These are phyloP conservation scores for Oceanodroma leucorhoa DNA, from an alignment of 2,797 vertebrate genomes.

Conservation along the genomic window DNA sequence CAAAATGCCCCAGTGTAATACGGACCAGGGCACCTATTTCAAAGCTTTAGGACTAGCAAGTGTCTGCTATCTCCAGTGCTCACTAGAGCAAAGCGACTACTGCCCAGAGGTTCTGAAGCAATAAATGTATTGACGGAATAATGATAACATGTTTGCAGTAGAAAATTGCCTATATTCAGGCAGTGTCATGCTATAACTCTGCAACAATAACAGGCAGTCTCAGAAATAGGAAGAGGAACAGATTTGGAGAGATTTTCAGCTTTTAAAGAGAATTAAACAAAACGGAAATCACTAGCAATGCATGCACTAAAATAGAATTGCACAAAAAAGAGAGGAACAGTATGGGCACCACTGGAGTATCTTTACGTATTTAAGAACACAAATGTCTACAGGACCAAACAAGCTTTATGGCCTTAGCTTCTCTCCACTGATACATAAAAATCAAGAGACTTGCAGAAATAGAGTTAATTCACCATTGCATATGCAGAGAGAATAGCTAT, in stretches of 20 bases:
- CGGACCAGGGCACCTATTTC: neutral
- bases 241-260: conserved; percentile 19
- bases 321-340: neutral
- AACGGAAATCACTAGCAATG: neutral
- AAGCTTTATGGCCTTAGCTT: conserved; percentile 15
- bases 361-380: neutral
- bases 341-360: neutral
- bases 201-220: conserved; percentile 32
- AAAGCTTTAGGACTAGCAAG: neutral
- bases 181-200: conserved; percentile 39
- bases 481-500: conserved; percentile 33
- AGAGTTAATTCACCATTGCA: conserved; percentile 37
- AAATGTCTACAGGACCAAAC: conserved; percentile 1
- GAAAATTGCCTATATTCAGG: conserved; percentile 52
- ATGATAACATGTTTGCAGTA: conserved; percentile 45
- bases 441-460: neutral
- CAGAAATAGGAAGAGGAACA: conserved; percentile 10
- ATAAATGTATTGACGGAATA: conserved; percentile 36
- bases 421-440: conserved; percentile 33
- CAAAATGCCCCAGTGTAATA: neutral
- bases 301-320: neutral
- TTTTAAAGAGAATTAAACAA: conserved; percentile 44
- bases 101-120: conserved; percentile 48
- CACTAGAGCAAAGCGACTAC: neutral
- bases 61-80: neutral